Evolutionary conservation across 2,113 vertebrate species (phyloP).

Genomic region (Nettapus auritus): DNA sequence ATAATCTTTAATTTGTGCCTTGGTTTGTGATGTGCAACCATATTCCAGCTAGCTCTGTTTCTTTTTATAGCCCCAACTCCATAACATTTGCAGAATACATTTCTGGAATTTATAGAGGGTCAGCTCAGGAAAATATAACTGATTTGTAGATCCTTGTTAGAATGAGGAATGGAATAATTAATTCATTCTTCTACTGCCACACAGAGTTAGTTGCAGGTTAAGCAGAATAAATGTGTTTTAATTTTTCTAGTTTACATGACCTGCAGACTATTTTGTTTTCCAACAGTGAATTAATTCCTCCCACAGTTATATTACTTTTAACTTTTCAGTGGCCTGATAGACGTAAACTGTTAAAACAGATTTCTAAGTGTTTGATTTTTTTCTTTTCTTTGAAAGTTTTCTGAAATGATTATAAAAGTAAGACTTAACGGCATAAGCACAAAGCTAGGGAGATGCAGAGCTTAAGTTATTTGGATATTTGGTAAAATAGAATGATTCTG

Average conservation of each 20-base stretch:
- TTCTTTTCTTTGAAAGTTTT: neutral
- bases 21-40: neutral
- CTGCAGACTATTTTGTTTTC: neutral
- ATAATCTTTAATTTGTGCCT: neutral
- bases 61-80: neutral
- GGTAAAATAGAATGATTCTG: neutral
- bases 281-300: neutral
- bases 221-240: neutral
- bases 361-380: neutral
- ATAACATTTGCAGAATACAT: neutral
- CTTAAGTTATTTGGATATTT: neutral
- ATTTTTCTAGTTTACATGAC: neutral
- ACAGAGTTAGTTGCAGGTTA: neutral
- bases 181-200: neutral
- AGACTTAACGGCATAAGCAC: neutral
- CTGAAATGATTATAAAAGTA: neutral
- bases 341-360: neutral
- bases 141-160: neutral
- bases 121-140: neutral
- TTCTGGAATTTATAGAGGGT: neutral
- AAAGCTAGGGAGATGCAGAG: neutral
- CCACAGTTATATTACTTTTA: neutral
- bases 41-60: neutral
- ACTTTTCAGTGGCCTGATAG: neutral
- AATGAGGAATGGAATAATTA: neutral